These are phyloP conservation scores for Phaonia tiefii DNA, from an alignment of 2,888 invertebrate species.

Conservation along the genomic window DNA sequence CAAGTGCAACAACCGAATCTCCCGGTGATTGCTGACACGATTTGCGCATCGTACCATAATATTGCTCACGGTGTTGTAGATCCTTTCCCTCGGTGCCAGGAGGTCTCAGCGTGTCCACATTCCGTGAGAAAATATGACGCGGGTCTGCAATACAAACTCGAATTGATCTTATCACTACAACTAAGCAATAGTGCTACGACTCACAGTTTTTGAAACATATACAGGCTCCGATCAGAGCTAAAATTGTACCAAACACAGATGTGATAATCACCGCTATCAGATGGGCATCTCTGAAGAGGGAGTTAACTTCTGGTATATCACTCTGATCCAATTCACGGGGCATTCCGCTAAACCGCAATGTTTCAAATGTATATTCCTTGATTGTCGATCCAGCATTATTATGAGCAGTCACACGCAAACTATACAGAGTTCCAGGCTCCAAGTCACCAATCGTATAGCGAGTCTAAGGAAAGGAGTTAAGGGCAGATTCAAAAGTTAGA, in stretches of 20 bases:
- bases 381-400: constrained; percentile 85
- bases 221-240: constrained; percentile 82
- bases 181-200: constrained; percentile 68
- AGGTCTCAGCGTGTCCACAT: constrained; percentile 74
- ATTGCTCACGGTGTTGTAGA: constrained; percentile 81
- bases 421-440: constrained; percentile 81
- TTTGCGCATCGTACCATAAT: constrained; percentile 82
- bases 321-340: constrained; percentile 71
- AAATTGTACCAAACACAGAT: constrained; percentile 81
- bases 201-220: constrained; percentile 83
- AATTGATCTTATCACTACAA: neutral
- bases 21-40: constrained; percentile 80
- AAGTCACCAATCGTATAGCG: constrained; percentile 81
- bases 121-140: constrained; percentile 73
- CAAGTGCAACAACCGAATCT: constrained; percentile 80
- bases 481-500: neutral
- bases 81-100: constrained; percentile 72
- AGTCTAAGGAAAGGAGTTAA: constrained; percentile 71
- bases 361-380: constrained; percentile 83
- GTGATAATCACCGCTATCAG: constrained; percentile 77
- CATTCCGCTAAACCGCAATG: constrained; percentile 82
- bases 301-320: constrained; percentile 72
- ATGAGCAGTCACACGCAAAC: constrained; percentile 83
- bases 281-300: constrained; percentile 76
- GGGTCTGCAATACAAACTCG: constrained; percentile 71